Evolutionary conservation across 92 coral and sea anemone species (phyloP).

Genomic region (Umimayanthus chanpuru): DNA sequence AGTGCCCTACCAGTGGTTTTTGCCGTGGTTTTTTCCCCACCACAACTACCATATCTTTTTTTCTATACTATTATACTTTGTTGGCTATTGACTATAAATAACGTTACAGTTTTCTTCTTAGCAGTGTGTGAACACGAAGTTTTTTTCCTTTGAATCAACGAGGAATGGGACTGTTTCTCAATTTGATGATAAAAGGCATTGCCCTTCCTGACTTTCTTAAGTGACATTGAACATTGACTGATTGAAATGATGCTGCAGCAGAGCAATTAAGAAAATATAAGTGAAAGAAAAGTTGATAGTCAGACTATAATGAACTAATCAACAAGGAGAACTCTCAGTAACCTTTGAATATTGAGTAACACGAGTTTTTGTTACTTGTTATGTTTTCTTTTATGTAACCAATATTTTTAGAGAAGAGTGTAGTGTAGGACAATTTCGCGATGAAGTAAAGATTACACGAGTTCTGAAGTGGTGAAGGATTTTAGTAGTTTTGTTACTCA

Average conservation of each 20-base stretch:
- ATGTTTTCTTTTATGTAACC: neutral
- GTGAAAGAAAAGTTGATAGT: too few relatives aligned
- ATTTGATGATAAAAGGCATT: conserved; percentile 37
- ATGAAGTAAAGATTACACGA: too few relatives aligned
- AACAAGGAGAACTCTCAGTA: neutral
- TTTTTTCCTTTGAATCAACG: neutral
- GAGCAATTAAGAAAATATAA: neutral
- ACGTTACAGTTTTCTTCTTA: neutral
- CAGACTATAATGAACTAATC: too few relatives aligned
- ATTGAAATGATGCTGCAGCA: conserved; percentile 25
- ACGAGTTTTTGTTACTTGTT: neutral
- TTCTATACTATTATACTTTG: neutral
- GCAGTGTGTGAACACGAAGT: neutral
- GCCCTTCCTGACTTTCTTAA: conserved; percentile 5
- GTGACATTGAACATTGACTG: neutral
- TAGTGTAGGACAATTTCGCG: too few relatives aligned
- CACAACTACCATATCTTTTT: conserved; percentile 24
- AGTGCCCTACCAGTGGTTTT: conserved; percentile 24
- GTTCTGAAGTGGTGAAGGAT: too few relatives aligned
- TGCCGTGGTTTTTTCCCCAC: conserved; percentile 31
- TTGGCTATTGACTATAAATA: conserved; percentile 18
- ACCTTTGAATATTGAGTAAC: conserved; percentile 27
- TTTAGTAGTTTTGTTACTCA: too few relatives aligned
- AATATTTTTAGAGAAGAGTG: neutral
- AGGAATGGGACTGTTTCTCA: neutral